Conservation (phyloP, 2,113 vertebrate species). For the Indicator indicator region DNA sequence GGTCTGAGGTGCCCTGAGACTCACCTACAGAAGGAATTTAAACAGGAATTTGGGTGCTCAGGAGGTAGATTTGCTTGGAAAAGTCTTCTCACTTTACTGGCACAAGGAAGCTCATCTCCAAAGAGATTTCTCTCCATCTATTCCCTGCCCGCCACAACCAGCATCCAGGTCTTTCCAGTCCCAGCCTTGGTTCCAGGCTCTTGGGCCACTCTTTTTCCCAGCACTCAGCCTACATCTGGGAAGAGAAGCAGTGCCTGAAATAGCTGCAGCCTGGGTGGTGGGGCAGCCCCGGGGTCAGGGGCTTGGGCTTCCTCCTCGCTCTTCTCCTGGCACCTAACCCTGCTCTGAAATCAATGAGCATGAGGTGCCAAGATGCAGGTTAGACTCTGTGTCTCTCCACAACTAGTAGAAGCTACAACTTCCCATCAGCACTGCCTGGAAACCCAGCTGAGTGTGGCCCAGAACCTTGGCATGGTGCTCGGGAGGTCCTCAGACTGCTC, state of each 20-base stretch:
- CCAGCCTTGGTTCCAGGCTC: neutral
- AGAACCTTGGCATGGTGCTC: neutral
- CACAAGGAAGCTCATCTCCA: neutral
- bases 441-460: accelerated
- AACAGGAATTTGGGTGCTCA: neutral
- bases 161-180: neutral
- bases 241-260: neutral
- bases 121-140: neutral
- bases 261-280: neutral
- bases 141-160: accelerated
- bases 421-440: neutral
- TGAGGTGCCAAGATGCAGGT: constrained; percentile 14
- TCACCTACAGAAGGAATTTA: neutral
- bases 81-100: neutral
- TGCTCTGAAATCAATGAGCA: constrained; percentile 38
- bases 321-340: constrained; percentile 12
- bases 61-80: neutral
- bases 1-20: too few species aligned
- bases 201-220: neutral
- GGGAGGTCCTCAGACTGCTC: accelerated
- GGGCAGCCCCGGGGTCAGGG: neutral
- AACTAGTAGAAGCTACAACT: neutral
- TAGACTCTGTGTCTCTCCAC: constrained; percentile 49
- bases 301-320: neutral
- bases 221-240: neutral